Percentiles rank a stretch among this genome's conserved stretches.
phyloP scores from a whole-genome alignment of 2,888 invertebrate species.

The Pollenia angustigena region DNA sequence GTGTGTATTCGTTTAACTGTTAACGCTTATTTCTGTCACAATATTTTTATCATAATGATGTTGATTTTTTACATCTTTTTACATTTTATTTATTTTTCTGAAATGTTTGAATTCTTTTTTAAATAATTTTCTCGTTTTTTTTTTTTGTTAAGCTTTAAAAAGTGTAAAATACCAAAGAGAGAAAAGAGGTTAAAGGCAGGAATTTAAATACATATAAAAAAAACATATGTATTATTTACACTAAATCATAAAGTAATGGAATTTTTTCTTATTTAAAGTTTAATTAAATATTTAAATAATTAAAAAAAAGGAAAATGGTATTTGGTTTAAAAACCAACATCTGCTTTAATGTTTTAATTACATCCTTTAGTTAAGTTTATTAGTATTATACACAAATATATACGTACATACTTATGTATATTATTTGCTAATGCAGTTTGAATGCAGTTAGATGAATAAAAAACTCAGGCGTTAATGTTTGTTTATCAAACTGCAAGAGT shows the following conservation, averaged over 20 bases:
- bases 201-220: slow-evolving; percentile 15
- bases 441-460: too few relatives aligned
- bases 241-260: neutral
- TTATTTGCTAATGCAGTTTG: neutral
- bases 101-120: slow-evolving; percentile 13
- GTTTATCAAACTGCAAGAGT: too few relatives aligned
- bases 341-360: neutral
- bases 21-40: slow-evolving; percentile 65
- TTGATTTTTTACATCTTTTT: slow-evolving; percentile 55
- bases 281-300: neutral
- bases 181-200: slow-evolving; percentile 10
- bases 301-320: neutral
- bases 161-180: slow-evolving; percentile 12
- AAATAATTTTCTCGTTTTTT: neutral
- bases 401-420: neutral
- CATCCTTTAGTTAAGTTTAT: neutral
- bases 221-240: slow-evolving; percentile 26
- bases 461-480: too few relatives aligned
- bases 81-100: slow-evolving; percentile 28
- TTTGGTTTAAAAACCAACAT: neutral
- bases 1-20: slow-evolving; percentile 47
- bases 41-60: slow-evolving; percentile 67
- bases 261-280: neutral
- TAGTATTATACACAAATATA: neutral
- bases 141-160: slow-evolving; percentile 1